Evolutionary conservation across 2,797 vertebrate genomes (phyloP), one percentile per base, ranked within the genome.

Genomic region (Tachyglossus aculeatus): DNA sequence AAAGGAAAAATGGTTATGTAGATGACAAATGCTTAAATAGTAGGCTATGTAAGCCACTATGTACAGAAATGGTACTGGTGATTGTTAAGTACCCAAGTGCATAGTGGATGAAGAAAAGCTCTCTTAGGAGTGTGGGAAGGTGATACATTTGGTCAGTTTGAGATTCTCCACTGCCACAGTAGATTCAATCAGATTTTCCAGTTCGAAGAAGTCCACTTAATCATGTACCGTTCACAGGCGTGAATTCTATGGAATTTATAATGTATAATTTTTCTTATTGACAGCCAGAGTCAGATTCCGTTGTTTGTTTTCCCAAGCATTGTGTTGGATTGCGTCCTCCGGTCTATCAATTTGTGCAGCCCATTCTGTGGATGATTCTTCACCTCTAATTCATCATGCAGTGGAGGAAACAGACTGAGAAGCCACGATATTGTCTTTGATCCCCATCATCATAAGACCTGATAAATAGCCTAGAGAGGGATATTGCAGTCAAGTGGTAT

Each of bases 361-460:
- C 25, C 5, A 4, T 15, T 25, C 47, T 52, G 5, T 4, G 47
- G 27, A 9, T 34, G 36, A 48, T 60, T 13, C 15, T 24, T 65
- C 56, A 7, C 33, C 2, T 3, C 21, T 55, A 41, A 29, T 59
- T 37, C 12, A n/a, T 29, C 4, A 2, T 55, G 9, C 44, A 21
- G 5, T 67, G 47, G 62, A 36, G 38, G 54, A 78, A 75, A 38
- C 22, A 32, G 19, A 69, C 58, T 74, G 41, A 21, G 54, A 67
- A 75, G 38, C 25, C 32, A 19, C 7, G 7, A 19, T 37, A 51
- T 21, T 54, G 36, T 25, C 21, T 77, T 47, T 34, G 63, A 69
- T 50, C 79, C 67, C 66, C 67, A 22, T 70, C 52, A 32, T 63
- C 7, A 65, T 63, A 19, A 25, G 56, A 74, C 48, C 24, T 43